These are phyloP conservation scores for Meloidogyne hapla DNA, from an alignment of 1,140 invertebrate genomes.

Conservation along the genomic window DNA sequence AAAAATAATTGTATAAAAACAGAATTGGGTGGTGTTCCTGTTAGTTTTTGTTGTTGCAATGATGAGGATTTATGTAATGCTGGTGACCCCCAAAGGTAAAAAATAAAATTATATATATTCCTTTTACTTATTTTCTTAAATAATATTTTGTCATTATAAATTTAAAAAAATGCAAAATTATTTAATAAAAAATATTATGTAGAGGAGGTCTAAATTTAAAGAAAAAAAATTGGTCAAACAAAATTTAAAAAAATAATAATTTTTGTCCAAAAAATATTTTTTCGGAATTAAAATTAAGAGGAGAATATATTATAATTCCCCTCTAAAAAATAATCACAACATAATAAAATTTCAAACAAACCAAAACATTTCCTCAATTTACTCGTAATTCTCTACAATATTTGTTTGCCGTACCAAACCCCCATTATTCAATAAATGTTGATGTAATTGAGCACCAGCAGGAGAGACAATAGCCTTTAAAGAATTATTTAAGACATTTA, in stretches of 20 bases:
- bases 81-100: constrained; percentile 20
- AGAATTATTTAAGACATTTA: neutral
- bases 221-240: neutral
- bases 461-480: constrained; percentile 7
- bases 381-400: neutral
- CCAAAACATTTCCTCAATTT: too few species aligned
- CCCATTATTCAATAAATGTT: neutral
- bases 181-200: neutral
- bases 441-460: neutral
- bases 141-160: too few species aligned
- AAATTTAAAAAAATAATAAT: neutral
- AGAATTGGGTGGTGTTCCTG: constrained; percentile 29
- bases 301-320: neutral
- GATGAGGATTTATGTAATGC: constrained; percentile 36
- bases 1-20: constrained; percentile 25
- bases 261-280: too few species aligned
- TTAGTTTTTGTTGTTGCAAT: constrained; percentile 43
- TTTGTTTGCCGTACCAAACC: constrained; percentile 5
- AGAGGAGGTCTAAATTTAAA: neutral
- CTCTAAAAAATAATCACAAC: neutral
- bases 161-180: neutral
- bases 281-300: neutral
- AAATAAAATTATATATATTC: too few species aligned
- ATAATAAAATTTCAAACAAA: neutral
- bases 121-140: too few species aligned